Base-by-base conservation (phyloP, 2,113 vertebrate species). In the Ellobius talpinus region DNA sequence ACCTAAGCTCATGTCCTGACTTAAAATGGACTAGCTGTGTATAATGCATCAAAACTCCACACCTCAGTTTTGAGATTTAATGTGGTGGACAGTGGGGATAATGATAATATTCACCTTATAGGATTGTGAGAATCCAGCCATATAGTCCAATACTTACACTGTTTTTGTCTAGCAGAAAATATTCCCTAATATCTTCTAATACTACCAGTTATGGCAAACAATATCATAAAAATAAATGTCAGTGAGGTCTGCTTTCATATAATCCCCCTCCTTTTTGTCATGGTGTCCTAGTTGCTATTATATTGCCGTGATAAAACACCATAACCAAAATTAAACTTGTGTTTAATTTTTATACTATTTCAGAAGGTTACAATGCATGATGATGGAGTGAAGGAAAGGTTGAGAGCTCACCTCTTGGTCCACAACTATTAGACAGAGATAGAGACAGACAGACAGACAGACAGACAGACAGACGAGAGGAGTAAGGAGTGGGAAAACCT, bases 371-470 rank as follows among this genome's bases (percentile, higher is more conserved):
- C 5, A 14, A 61, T 39, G 21, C 52, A 26, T 39, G 36, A 61
- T 26, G 52, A n/a, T n/a, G 23, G 21, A 26, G 7, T 1, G 36
- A n/a, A n/a, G 5, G 36, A 58, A 82, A 26, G n/a, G 5, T 13
- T 61, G 52, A 39, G 36, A 26, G 23, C 7, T 13, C 33, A 58
- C 2, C 16, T 61, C 6, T 82, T 58, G 5, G 58, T 39, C 12
- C 79, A 39, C 11, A 82, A 39, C 23, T 12, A 9, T 61, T 6
- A 24, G 52, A 12, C 23, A 61, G 5, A n/a, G 13, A 50, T 3
- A 33, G 52, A 52, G 8, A 7, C 3, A 47, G 5, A 76, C 0
- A 3, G 29, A 52, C 1, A 29, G 14, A 17, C 1, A 7, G 42
- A 16, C 10, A 14, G 3, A 8, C 42, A 14, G 73, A 17, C 3